phyloP scores from a whole-genome alignment of 1,140 invertebrate species.

The Mylabris phalerata region DNA sequence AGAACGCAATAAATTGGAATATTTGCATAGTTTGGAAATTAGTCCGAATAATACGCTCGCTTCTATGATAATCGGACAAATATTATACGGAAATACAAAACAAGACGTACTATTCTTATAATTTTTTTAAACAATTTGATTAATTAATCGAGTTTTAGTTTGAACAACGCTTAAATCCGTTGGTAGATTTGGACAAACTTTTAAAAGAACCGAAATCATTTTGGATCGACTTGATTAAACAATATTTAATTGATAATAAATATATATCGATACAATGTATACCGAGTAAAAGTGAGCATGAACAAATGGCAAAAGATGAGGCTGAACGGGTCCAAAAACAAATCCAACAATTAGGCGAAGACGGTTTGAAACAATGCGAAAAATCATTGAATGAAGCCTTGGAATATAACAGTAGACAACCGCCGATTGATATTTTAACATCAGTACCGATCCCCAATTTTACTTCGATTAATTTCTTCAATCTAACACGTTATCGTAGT shows the following conservation, averaged over 20 bases:
- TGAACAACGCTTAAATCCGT: conserved; percentile 63
- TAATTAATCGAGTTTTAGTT: conserved; percentile 48
- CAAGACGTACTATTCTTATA: conserved; percentile 56
- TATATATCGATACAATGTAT: conserved; percentile 48
- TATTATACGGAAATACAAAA: conserved; percentile 69
- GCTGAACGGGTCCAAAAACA: conserved; percentile 59
- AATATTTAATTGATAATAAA: conserved; percentile 60
- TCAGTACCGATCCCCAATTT: conserved; percentile 63
- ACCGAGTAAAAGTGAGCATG: conserved; percentile 53
- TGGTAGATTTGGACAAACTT: conserved; percentile 56
- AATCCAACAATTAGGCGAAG: conserved; percentile 53
- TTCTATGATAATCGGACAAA: conserved; percentile 71
- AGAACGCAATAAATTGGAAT: conserved; percentile 63
- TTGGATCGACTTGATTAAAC: conserved; percentile 65
- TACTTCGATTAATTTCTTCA: conserved; percentile 62
- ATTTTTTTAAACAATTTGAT: too few species aligned
- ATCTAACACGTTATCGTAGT: conserved; percentile 53
- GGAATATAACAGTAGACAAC: conserved; percentile 66
- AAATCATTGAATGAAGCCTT: conserved; percentile 61
- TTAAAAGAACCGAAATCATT: conserved; percentile 55
- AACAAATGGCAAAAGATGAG: conserved; percentile 55
- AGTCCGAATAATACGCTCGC: conserved; percentile 69
- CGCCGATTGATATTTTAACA: conserved; percentile 59
- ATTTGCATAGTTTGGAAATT: conserved; percentile 65
- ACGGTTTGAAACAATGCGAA: conserved; percentile 59